A percentile compares a stretch with the other conserved stretches of the same genome.
These are phyloP conservation scores for Origma solitaria DNA, from an alignment of 2,113 vertebrate species.

Conservation along the genomic window DNA sequence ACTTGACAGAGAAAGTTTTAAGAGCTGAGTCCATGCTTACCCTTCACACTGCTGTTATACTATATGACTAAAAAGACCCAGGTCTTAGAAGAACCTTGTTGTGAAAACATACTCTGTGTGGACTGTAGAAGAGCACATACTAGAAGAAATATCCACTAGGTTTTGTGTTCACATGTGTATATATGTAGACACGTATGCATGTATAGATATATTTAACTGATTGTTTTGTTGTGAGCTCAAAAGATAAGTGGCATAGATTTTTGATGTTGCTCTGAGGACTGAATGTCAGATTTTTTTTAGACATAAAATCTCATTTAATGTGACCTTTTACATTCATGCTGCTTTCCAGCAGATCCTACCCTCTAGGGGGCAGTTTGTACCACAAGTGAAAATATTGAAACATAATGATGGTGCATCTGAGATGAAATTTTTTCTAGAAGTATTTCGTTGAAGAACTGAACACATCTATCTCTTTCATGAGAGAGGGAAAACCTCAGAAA, in stretches of 20 bases:
- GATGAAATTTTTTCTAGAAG: neutral
- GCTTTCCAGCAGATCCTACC: neutral
- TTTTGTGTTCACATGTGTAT: neutral
- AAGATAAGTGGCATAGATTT: neutral
- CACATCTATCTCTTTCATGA: neutral
- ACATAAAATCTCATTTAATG: neutral
- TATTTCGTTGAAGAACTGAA: neutral
- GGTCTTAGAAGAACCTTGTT: neutral
- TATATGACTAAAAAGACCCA: neutral
- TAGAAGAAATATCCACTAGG: neutral
- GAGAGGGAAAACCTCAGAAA: neutral
- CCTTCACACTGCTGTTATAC: neutral
- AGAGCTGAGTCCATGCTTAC: neutral
- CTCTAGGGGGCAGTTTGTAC: neutral
- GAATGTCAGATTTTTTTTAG: neutral
- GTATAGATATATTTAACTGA: neutral
- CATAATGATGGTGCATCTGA: accelerated
- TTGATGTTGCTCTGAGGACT: neutral
- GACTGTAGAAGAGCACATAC: neutral
- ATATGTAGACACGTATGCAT: neutral
- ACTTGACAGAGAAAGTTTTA: neutral
- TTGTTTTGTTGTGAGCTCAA: neutral
- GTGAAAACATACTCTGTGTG: neutral
- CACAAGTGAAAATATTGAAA: neutral
- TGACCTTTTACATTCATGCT: neutral